A percentile compares a stretch with the other conserved stretches of the same genome.
phyloP scores from a whole-genome alignment of 2,888 invertebrate species.

The Hydroisotoma schaefferi region DNA sequence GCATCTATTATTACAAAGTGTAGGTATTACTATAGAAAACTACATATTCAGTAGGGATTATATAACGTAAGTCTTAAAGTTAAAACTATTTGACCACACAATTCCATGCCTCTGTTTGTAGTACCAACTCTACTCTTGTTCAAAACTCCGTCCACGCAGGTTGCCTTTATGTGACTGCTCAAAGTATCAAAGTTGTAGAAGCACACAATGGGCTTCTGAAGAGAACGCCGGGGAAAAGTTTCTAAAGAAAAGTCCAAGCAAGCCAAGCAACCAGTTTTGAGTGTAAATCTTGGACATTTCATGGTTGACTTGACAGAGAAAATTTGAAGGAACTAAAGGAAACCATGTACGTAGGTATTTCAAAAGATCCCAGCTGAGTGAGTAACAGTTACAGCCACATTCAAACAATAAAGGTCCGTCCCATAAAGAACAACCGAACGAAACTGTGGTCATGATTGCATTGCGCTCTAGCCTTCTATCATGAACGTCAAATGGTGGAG shows the following conservation, averaged over 20 bases:
- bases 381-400: slow-evolving; percentile 3
- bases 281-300: neutral
- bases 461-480: neutral
- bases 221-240: neutral
- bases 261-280: no score
- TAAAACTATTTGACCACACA: no score
- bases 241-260: neutral
- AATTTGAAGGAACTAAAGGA: neutral
- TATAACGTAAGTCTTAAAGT: no score
- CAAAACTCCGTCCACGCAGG: neutral
- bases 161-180: slow-evolving; percentile 1
- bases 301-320: neutral
- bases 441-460: slow-evolving; percentile 1
- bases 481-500: no score
- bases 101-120: no score
- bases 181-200: no score
- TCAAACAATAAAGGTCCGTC: neutral
- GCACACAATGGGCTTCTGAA: neutral
- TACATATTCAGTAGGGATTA: no score
- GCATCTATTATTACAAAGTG: no score
- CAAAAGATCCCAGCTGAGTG: slow-evolving; percentile 6
- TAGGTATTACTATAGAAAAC: no score
- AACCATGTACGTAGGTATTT: neutral
- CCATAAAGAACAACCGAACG: neutral
- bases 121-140: no score